These are phyloP conservation scores for Mormyrus hasselquistii DNA, from an alignment of 2,797 vertebrate species.

Conservation along the genomic window DNA sequence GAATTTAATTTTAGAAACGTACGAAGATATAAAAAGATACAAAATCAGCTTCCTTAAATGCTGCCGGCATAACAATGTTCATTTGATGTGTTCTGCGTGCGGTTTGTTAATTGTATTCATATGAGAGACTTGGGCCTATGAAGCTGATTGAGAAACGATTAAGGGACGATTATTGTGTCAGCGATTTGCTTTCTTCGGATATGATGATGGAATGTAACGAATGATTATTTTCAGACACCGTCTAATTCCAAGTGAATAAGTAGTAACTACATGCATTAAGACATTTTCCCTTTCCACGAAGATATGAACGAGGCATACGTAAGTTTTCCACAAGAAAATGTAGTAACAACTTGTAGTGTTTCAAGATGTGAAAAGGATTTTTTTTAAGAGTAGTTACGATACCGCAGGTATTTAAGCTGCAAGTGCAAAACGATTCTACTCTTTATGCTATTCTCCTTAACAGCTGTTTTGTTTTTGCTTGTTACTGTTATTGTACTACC, in stretches of 20 bases:
- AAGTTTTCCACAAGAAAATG: neutral
- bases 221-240: neutral
- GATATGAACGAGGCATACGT: neutral
- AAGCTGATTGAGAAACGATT: neutral
- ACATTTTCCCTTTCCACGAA: neutral
- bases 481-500: neutral
- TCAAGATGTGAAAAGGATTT: neutral
- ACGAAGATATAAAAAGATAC: neutral
- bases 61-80: neutral
- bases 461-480: neutral
- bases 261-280: neutral
- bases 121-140: neutral
- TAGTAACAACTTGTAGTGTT: neutral
- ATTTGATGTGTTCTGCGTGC: neutral
- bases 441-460: neutral
- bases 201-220: neutral
- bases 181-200: neutral
- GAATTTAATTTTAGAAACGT: neutral
- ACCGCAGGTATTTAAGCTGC: neutral
- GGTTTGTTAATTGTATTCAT: neutral
- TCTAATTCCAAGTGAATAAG: slow-evolving; percentile 6
- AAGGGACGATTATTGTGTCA: neutral
- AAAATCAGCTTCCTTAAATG: neutral
- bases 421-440: neutral
- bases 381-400: neutral